Evolutionary conservation across 1,140 invertebrate species (phyloP), one percentile per base, ranked within the genome.

Genomic region (Apolygus lucorum): DNA sequence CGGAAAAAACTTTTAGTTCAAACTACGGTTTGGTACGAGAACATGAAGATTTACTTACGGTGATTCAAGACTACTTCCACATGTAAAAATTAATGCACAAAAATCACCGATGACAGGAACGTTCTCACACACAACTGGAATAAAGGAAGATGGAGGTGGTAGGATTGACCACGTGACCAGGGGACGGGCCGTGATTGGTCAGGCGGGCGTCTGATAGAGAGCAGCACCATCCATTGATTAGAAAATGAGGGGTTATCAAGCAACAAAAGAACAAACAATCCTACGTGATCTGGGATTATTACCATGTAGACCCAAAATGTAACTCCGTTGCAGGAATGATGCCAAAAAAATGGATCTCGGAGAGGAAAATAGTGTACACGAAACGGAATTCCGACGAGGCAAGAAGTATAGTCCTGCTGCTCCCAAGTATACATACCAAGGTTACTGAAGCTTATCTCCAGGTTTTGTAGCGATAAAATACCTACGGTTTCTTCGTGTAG

Each of bases 61-160:
- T 66, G 26, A 34, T 21, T 21, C 25, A 29, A 34, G 29, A 34
- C n/a, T 17, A 28, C 64, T 66, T 66, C n/a, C 29, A 66, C 64
- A 42, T n/a, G 29, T 17, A 66, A 66, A 29, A 66, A 63, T 25
- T 34, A 34, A 22, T 17, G 29, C 27, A 29, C 27, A 34, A 66
- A n/a, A 66, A 34, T 28, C 64, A 66, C 64, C n/a, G 28, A 66
- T 34, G 64, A 66, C 64, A 66, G 64, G 29, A n/a, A 34, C 28
- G 29, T 21, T 34, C 28, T n/a, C 64, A 66, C 64, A 29, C 64
- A 66, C 27, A 34, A 66, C 64, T 66, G 64, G 64, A 66, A n/a
- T 66, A 14, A 66, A 66, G 29, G 24, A 29, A 34, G 64, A 29
- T 28, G 64, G 64, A 34, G 64, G 26, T 29, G 28, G 27, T n/a